Evolutionary conservation across 2,888 invertebrate genomes (phyloP).

Genomic region (Thecophora atra): DNA sequence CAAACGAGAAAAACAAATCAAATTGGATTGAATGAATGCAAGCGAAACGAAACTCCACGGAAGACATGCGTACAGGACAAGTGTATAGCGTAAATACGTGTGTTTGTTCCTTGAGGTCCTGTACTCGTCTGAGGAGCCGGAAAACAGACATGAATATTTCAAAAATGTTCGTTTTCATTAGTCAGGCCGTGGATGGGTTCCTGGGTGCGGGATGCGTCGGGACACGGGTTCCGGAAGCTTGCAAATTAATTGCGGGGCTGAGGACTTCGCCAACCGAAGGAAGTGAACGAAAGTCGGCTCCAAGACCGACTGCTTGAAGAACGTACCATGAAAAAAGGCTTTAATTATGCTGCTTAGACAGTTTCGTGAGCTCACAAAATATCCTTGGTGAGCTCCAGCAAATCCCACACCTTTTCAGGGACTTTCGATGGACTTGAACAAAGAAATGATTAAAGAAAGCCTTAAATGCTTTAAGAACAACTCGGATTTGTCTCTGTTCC

Average conservation of each 20-base stretch:
- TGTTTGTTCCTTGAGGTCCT: neutral
- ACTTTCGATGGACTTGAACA: no score
- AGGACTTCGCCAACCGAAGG: neutral
- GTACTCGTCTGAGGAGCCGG: neutral
- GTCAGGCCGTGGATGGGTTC: neutral
- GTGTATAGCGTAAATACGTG: neutral
- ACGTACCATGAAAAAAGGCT: no score
- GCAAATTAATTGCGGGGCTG: neutral
- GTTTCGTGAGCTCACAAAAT: no score
- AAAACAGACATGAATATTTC: slow-evolving; percentile 40
- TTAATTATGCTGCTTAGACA: no score
- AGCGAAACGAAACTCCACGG: slow-evolving; percentile 23
- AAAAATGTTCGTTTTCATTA: slow-evolving; percentile 42
- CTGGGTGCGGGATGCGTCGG: neutral
- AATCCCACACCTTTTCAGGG: no score
- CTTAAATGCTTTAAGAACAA: no score
- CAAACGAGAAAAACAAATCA: slow-evolving; percentile 40
- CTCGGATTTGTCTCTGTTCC: no score
- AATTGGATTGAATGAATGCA: slow-evolving; percentile 44
- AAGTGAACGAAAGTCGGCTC: no score
- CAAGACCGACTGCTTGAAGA: no score
- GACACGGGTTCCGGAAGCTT: neutral
- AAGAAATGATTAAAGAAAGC: no score
- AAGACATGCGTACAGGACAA: slow-evolving; percentile 25
- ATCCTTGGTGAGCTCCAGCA: no score